These are phyloP conservation scores for Pygoscelis adeliae DNA, from an alignment of 2,113 vertebrate genomes.

Conservation along the genomic window DNA sequence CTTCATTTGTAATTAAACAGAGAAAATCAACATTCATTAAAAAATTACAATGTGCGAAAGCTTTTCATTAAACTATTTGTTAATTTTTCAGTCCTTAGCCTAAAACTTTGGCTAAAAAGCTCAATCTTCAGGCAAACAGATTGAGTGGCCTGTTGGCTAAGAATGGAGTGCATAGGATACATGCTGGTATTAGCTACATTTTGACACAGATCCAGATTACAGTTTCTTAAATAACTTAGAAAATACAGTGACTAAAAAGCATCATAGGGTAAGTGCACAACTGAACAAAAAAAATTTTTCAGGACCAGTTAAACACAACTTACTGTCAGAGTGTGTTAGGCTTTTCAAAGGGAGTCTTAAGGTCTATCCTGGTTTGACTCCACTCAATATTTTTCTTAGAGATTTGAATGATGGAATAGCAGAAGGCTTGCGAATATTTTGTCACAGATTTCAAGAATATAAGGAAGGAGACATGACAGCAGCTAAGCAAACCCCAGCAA, in stretches of 20 bases:
- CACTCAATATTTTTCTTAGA: background rate
- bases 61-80: background rate
- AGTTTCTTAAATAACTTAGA: background rate
- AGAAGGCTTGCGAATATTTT: background rate
- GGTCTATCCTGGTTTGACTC: background rate
- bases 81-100: background rate
- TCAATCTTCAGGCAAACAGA: background rate
- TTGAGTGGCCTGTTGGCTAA: background rate
- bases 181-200: background rate
- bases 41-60: background rate
- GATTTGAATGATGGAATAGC: background rate
- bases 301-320: background rate
- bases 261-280: accelerated
- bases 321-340: background rate
- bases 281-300: background rate
- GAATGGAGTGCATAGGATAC: background rate
- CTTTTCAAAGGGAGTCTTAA: background rate
- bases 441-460: background rate
- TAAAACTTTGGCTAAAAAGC: background rate
- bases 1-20: background rate
- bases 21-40: background rate
- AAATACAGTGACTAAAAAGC: background rate
- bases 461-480: background rate
- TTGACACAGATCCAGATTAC: background rate
- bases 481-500: background rate